phyloP scores from a whole-genome alignment of 2,113 vertebrate genomes.

The Rhombomys opimus region DNA sequence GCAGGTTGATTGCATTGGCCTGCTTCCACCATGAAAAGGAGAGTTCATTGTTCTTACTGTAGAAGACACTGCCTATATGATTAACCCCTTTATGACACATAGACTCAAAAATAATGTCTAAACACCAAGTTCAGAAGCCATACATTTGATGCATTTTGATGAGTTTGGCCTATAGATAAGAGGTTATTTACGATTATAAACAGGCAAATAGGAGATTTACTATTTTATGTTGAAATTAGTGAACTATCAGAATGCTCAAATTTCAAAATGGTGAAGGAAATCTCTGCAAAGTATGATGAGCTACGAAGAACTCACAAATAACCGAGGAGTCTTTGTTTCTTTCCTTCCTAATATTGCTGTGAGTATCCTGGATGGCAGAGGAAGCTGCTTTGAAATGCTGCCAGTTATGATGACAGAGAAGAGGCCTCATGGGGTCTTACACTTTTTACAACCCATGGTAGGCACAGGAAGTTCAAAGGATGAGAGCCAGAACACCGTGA shows the following conservation, averaged over 20 bases:
- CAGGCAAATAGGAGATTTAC: not conserved
- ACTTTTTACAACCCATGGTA: not conserved
- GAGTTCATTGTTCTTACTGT: constrained; percentile 37
- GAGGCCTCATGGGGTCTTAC: not conserved
- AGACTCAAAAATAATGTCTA: constrained; percentile 10
- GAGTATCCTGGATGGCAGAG: not conserved
- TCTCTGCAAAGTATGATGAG: not conserved
- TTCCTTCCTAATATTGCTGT: not conserved
- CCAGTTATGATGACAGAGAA: not conserved
- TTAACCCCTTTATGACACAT: not conserved
- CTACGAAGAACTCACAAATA: not conserved
- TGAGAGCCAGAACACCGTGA: not conserved
- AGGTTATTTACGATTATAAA: not conserved
- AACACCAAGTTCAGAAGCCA: not conserved
- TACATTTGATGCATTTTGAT: not conserved
- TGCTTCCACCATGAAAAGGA: constrained; percentile 52
- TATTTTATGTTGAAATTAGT: not conserved
- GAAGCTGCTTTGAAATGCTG: not conserved
- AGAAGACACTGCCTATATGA: constrained; percentile 14
- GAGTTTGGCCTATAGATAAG: not conserved
- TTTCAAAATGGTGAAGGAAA: not conserved
- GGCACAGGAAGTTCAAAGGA: not conserved
- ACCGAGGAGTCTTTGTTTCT: not conserved
- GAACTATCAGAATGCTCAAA: not conserved
- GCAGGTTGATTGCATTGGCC: constrained; percentile 76